Percentiles rank a stretch among this genome's conserved stretches.
These are phyloP conservation scores for Orius insidiosus DNA, from an alignment of 1,140 invertebrate genomes.

Conservation along the genomic window DNA sequence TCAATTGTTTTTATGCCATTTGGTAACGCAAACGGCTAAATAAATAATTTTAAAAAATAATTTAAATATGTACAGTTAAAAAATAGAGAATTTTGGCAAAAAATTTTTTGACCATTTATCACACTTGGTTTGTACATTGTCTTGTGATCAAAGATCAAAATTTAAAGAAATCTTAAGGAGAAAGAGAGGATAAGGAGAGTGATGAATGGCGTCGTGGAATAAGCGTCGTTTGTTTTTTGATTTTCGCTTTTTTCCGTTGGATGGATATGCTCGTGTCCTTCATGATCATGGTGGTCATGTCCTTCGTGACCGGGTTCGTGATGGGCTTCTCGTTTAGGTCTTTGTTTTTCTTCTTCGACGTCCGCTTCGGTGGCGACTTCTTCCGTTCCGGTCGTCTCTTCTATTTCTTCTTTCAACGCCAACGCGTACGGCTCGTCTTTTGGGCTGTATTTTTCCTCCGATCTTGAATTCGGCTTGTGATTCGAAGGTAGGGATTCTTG, in stretches of 20 bases:
- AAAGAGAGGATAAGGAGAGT: constrained; percentile 24
- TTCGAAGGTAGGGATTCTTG: constrained; percentile 10
- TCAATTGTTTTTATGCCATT: too few relatives aligned
- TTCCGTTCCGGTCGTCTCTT: constrained; percentile 10
- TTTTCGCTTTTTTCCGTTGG: constrained; percentile 9
- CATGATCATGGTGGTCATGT: constrained; percentile 17
- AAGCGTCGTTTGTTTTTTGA: constrained; percentile 22
- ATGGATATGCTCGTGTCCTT: constrained; percentile 15
- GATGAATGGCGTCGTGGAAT: constrained; percentile 20
- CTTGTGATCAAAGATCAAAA: too few relatives aligned
- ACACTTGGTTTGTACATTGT: too few relatives aligned
- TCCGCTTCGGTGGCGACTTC: constrained; percentile 19
- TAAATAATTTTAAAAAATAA: too few relatives aligned
- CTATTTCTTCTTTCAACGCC: constrained; percentile 14
- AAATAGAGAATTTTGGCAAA: too few relatives aligned
- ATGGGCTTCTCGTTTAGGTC: constrained; percentile 24
- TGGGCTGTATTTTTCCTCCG: constrained; percentile 25
- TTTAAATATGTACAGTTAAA: too few relatives aligned
- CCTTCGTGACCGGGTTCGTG: constrained; percentile 21
- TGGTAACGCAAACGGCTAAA: too few relatives aligned
- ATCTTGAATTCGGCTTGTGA: constrained; percentile 5
- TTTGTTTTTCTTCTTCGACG: too few relatives aligned
- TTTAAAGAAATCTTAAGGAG: too few relatives aligned
- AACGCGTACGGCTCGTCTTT: constrained; percentile 7
- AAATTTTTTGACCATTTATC: too few relatives aligned